phyloP scores from a whole-genome alignment of 2,888 invertebrate genomes.

The Myopa testacea region DNA sequence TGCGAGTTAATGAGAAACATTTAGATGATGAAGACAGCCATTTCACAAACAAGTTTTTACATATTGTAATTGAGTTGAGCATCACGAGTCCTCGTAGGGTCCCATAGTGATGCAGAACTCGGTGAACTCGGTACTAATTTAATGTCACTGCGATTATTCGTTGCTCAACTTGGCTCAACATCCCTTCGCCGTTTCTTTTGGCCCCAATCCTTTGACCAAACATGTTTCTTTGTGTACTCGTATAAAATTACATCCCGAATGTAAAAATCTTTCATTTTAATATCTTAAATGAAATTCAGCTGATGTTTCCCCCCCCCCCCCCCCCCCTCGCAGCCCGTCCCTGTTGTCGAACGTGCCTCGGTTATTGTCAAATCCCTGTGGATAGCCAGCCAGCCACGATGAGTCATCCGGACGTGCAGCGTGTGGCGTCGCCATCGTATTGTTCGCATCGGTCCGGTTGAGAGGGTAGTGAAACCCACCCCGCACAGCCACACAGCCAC shows the following conservation, averaged over 20 bases:
- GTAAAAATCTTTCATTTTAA: constrained; percentile 37
- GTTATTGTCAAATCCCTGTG: constrained; percentile 6
- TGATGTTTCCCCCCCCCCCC: background rate
- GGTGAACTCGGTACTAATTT: too few species aligned
- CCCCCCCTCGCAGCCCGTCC: constrained; percentile 7
- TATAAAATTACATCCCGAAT: background rate
- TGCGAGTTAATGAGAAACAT: constrained; percentile 11
- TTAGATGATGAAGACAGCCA: background rate
- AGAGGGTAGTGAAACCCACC: constrained; percentile 16
- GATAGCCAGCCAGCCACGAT: constrained; percentile 14
- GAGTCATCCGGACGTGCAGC: constrained; percentile 25
- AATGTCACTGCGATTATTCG: too few species aligned
- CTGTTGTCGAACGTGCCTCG: constrained; percentile 6
- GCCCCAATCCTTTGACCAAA: background rate
- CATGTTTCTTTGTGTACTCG: background rate
- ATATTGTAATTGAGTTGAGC: background rate
- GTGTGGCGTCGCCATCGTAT: background rate
- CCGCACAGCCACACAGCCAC: background rate
- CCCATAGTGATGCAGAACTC: too few species aligned
- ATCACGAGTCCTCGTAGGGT: background rate
- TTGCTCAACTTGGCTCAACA: too few species aligned
- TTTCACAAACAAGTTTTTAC: background rate
- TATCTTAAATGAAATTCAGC: constrained; percentile 41
- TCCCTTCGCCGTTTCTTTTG: too few species aligned
- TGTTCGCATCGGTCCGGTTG: background rate